A percentile compares a stretch with the other conserved stretches of the same genome.
phyloP scores from a whole-genome alignment of 2,888 invertebrate species.

The Ligdia adustata region DNA sequence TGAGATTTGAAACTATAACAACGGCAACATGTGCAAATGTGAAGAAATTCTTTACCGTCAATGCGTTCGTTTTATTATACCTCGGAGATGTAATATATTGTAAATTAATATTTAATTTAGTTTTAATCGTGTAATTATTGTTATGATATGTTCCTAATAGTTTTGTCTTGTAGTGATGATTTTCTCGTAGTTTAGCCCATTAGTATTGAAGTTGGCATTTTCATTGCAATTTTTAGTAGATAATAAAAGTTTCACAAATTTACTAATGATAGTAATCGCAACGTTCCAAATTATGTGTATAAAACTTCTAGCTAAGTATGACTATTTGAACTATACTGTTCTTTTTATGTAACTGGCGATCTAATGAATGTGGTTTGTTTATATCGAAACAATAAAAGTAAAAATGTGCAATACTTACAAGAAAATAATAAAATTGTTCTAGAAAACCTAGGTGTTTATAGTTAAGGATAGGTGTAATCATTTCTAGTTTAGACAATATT shows the following conservation, averaged over 20 bases:
- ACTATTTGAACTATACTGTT: conserved; percentile 4
- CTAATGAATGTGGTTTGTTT: conserved; percentile 15
- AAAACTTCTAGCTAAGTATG: conserved; percentile 11
- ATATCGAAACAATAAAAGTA: conserved; percentile 20
- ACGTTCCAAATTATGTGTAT: conserved; percentile 19
- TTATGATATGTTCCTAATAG: conserved; percentile 80
- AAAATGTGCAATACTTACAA: conserved; percentile 74
- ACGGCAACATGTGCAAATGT: background rate
- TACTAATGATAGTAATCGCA: conserved; percentile 11
- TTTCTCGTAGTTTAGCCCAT: conserved; percentile 47
- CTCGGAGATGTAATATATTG: conserved; percentile 57
- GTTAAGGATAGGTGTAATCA: conserved; percentile 54
- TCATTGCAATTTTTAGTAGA: conserved; percentile 33
- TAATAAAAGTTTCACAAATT: conserved; percentile 23
- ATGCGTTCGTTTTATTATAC: conserved; percentile 9
- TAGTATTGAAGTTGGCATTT: conserved; percentile 29
- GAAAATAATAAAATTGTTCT: conserved; percentile 55
- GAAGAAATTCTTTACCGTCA: conserved; percentile 1
- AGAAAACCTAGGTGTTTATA: conserved; percentile 56
- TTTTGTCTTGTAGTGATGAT: conserved; percentile 68
- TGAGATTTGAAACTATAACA: background rate
- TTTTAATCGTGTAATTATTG: conserved; percentile 73
- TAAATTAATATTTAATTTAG: conserved; percentile 69
- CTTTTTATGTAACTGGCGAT: background rate
- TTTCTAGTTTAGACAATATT: conserved; percentile 22